Conservation (phyloP, 2,888 invertebrate species). For the Rhorus exstirpatorius region DNA sequence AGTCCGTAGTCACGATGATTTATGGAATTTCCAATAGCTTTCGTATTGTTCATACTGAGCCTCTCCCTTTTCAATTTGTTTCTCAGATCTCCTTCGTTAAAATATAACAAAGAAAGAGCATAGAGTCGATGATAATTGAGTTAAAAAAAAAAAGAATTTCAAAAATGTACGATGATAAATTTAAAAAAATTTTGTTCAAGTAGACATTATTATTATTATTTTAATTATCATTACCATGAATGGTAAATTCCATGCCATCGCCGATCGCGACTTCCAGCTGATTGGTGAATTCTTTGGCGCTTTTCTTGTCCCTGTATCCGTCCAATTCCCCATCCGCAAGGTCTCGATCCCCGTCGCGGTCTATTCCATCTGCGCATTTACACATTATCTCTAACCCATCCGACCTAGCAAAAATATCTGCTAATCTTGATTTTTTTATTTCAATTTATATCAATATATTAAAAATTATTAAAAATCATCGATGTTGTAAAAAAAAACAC, state of each 20-base stretch:
- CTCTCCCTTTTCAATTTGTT: slow-evolving; percentile 94
- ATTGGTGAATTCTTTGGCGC: slow-evolving; percentile 90
- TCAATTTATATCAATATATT: slow-evolving; percentile 23
- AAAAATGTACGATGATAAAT: neutral
- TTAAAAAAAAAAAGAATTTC: neutral
- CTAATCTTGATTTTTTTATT: slow-evolving; percentile 13
- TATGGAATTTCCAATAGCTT: slow-evolving; percentile 92
- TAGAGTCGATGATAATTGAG: slow-evolving; percentile 48
- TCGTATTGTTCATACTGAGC: slow-evolving; percentile 93
- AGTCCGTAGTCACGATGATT: slow-evolving; percentile 92
- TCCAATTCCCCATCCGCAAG: slow-evolving; percentile 93
- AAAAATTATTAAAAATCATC: slow-evolving; percentile 19
- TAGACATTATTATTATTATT: slow-evolving; percentile 1
- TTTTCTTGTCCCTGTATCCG: slow-evolving; percentile 93
- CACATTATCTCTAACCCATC: slow-evolving; percentile 80
- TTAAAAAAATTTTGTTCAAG: too few relatives aligned
- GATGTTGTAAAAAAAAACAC: slow-evolving; percentile 30
- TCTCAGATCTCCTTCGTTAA: slow-evolving; percentile 90
- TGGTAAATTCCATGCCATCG: slow-evolving; percentile 97
- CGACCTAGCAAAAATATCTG: slow-evolving; percentile 58
- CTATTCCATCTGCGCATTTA: slow-evolving; percentile 88
- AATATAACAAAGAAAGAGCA: slow-evolving; percentile 55
- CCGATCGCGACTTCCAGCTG: slow-evolving; percentile 96
- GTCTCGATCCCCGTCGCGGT: slow-evolving; percentile 89
- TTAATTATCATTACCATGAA: slow-evolving; percentile 91